Evolutionary conservation across 2,888 invertebrate species (phyloP), one percentile per base, ranked within the genome.

Genomic region (Phyto melanocephala): DNA sequence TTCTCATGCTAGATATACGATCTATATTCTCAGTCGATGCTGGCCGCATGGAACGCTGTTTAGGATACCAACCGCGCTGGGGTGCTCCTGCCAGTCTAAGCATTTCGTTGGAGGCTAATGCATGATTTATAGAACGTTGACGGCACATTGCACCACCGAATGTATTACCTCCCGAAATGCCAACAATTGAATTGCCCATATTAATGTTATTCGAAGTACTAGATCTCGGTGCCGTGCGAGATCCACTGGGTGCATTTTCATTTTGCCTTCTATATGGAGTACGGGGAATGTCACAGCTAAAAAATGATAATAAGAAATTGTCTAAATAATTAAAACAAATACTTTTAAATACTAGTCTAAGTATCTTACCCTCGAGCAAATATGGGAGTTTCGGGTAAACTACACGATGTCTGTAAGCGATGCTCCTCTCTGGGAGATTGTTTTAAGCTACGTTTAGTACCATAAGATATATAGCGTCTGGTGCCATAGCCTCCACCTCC

Each of bases 1-100:
- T 91, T 15, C 91, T 88, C 90, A 93, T 92, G 92, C 89, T 92
- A 90, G 89, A 88, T 90, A 96, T 92, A 87, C 96, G 93, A 90
- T 96, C 96, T 87, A 96, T 92, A 90, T 96, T 96, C 91, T 96
- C 96, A 87, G 95, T 96, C 74, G 96, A 96, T 35, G 95, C 96
- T 8, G 96, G 96, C 86, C 96, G 94, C 93, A 94, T 93, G 6
- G 87, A 88, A 87, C 94, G 92, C 88, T 94, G 95, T 88, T 93
- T 94, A 6, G 96, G 96, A 89, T 96, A 96, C 96, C 96, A 96
- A 85, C 96, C 96, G 65, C 96, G 93, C 15, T 95, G 96, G 0
- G 96, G 96, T 0, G 96, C 96, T 1, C 96, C 96, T 1, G 95
- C 94, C 85, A 96, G 91, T 87, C 96, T 93, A 78, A 96, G 92